Evolutionary conservation across 2,888 invertebrate species (phyloP).

Genomic region (Dysmachus trigonus): DNA sequence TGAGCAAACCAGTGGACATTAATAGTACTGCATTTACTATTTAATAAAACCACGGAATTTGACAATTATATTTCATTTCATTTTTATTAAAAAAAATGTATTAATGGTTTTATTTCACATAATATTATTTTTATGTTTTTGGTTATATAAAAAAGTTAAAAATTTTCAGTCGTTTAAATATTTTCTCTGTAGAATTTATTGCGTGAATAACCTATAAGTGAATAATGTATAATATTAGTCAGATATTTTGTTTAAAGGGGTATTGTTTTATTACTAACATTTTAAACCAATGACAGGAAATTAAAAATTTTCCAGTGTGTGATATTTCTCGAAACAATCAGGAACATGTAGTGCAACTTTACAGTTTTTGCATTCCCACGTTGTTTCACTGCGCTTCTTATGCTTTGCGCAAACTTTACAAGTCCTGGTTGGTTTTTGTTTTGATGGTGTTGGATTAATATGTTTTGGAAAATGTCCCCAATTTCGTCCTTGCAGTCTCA

Average conservation of each 20-base stretch:
- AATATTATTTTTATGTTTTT: background rate
- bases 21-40: background rate
- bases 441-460: background rate
- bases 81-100: background rate
- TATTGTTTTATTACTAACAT: background rate
- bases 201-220: background rate
- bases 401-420: background rate
- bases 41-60: background rate
- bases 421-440: background rate
- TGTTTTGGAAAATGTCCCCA: background rate
- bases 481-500: background rate
- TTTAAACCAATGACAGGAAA: background rate
- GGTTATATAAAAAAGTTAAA: background rate
- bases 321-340: background rate
- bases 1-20: background rate
- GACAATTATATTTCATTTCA: background rate
- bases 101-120: background rate
- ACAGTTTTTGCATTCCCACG: conserved; percentile 2
- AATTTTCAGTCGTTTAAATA: background rate
- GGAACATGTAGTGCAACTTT: background rate
- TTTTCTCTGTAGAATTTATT: background rate
- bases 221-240: conserved; percentile 8
- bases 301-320: background rate
- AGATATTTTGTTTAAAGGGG: background rate
- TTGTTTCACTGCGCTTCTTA: background rate